A percentile compares a stretch with the other conserved stretches of the same genome.
Conservation (phyloP, 1,140 invertebrate genomes). For the Leptinotarsa defecta region DNA sequence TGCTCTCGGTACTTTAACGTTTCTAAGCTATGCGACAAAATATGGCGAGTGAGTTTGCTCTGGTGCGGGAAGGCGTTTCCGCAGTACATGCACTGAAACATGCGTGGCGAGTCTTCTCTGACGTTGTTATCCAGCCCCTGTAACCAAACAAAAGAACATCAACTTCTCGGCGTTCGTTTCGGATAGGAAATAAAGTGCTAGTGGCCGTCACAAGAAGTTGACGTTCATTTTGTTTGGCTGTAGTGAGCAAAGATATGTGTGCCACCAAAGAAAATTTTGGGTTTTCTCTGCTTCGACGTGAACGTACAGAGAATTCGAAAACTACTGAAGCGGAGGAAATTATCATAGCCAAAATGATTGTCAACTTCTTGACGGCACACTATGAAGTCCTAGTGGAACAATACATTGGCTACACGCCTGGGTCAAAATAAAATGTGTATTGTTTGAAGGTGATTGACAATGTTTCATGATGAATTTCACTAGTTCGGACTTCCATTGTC, state of each 20-base stretch:
- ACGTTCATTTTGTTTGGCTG: constrained; percentile 90
- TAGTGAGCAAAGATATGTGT: constrained; percentile 37
- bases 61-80: constrained; percentile 83
- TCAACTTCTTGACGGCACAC: constrained; percentile 85
- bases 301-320: background rate
- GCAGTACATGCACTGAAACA: constrained; percentile 85
- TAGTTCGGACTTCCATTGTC: too few relatives aligned
- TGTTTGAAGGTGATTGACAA: too few relatives aligned
- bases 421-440: too few relatives aligned
- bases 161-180: constrained; percentile 73
- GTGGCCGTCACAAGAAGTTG: constrained; percentile 78
- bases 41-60: constrained; percentile 85
- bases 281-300: background rate
- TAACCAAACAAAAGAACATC: constrained; percentile 91
- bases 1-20: constrained; percentile 82
- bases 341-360: constrained; percentile 75
- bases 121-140: constrained; percentile 81
- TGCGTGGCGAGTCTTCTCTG: constrained; percentile 58
- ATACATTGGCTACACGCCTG: background rate
- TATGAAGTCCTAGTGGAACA: background rate
- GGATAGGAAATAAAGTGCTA: constrained; percentile 24
- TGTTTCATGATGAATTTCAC: too few relatives aligned
- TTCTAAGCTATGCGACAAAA: constrained; percentile 84
- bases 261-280: constrained; percentile 21
- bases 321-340: background rate